Conservation (phyloP, 2,113 vertebrate species). For the Erinaceus europaeus region DNA sequence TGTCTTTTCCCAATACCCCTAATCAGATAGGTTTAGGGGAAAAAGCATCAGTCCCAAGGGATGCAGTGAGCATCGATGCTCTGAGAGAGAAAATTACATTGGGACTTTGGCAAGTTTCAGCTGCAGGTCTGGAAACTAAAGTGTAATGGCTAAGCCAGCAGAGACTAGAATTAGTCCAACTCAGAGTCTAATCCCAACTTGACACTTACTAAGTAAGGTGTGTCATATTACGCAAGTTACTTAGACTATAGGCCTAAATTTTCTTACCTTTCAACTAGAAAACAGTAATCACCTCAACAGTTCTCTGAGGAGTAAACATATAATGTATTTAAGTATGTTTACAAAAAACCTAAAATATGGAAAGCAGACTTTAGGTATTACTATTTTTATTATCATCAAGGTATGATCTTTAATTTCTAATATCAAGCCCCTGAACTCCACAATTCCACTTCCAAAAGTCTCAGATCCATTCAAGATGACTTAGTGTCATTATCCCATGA, state of each 20-base stretch:
- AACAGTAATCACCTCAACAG: neutral
- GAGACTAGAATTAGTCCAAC: neutral
- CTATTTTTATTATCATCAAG: neutral
- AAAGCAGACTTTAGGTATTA: neutral
- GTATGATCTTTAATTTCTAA: neutral
- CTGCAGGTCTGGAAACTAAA: neutral
- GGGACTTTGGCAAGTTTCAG: neutral
- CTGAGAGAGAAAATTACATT: neutral
- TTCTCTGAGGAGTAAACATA: neutral
- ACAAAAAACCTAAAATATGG: neutral
- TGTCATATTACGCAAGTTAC: neutral
- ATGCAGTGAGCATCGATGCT: neutral
- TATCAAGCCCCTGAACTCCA: neutral
- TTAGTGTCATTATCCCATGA: neutral
- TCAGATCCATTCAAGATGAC: neutral
- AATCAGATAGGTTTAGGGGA: neutral
- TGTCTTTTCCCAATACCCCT: neutral
- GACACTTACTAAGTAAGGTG: neutral
- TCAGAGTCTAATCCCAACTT: neutral
- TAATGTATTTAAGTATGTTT: neutral
- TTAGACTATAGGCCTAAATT: conserved; percentile 16
- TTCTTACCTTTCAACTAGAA: conserved; percentile 12
- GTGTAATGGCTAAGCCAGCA: neutral
- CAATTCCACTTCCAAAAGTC: neutral
- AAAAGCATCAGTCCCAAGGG: neutral